Conservation (phyloP, 2,888 invertebrate species). For the Steinernema hermaphroditum region DNA sequence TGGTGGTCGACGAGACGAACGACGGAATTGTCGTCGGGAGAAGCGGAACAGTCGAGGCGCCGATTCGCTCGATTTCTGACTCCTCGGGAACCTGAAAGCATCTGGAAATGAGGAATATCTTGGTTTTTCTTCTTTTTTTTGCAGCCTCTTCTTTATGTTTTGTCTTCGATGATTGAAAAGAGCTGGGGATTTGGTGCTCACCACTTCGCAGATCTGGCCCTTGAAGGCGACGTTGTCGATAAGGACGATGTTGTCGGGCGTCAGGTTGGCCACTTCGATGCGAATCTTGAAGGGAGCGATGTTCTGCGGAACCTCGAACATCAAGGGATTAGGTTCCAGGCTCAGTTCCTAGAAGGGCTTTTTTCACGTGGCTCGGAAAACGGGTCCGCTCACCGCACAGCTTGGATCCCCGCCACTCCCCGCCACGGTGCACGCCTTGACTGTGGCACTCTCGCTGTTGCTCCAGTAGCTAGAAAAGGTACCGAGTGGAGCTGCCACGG, state of each 20-base stretch:
- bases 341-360: slow-evolving; percentile 39
- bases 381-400: slow-evolving; percentile 43
- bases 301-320: slow-evolving; percentile 51
- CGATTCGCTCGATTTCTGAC: neutral
- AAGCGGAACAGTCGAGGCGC: neutral
- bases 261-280: slow-evolving; percentile 50
- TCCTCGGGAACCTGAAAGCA: neutral
- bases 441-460: slow-evolving; percentile 48
- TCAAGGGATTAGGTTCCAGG: slow-evolving; percentile 43
- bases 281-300: slow-evolving; percentile 49
- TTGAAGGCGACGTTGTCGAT: slow-evolving; percentile 59
- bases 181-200: slow-evolving; percentile 22
- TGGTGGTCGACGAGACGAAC: neutral
- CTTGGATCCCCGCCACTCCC: slow-evolving; percentile 32
- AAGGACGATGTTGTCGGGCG: slow-evolving; percentile 46
- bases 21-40: neutral
- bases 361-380: too few relatives aligned
- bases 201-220: slow-evolving; percentile 59
- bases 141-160: too few relatives aligned
- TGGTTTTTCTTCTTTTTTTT: too few relatives aligned
- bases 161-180: neutral
- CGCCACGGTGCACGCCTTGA: slow-evolving; percentile 49
- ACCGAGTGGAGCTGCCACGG: neutral
- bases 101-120: neutral
- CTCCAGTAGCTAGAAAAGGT: slow-evolving; percentile 56